These are phyloP conservation scores for Drosophila helvetica DNA, from an alignment of 2,888 invertebrate species.

Conservation along the genomic window DNA sequence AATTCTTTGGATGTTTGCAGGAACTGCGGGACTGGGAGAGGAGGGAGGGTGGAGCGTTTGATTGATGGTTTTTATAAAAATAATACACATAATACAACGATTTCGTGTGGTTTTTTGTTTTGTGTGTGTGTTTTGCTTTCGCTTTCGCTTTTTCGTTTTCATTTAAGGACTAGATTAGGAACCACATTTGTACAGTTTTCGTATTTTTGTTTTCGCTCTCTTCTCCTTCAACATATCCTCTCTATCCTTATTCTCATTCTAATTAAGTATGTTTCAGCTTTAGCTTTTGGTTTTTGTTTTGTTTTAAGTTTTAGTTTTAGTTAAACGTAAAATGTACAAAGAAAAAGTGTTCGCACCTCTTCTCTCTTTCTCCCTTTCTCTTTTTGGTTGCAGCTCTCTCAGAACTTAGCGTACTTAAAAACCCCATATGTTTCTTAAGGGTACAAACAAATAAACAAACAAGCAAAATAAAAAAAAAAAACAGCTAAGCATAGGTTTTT, in stretches of 20 bases:
- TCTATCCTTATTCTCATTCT: slow-evolving; percentile 9
- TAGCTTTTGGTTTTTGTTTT: background rate
- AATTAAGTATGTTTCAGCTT: slow-evolving; percentile 39
- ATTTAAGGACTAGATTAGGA: slow-evolving; percentile 83
- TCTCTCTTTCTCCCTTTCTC: slow-evolving; percentile 26
- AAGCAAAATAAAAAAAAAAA: slow-evolving; percentile 5
- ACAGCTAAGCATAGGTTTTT: background rate
- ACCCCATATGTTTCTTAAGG: background rate
- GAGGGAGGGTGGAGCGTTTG: background rate
- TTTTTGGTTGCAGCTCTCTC: slow-evolving; percentile 62
- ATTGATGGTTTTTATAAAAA: slow-evolving; percentile 34
- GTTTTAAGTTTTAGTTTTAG: slow-evolving; percentile 17
- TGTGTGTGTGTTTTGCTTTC: slow-evolving; percentile 14
- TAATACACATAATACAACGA: slow-evolving; percentile 66
- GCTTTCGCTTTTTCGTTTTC: slow-evolving; percentile 17
- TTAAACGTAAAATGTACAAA: slow-evolving; percentile 66
- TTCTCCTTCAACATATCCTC: slow-evolving; percentile 3
- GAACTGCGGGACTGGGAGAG: background rate
- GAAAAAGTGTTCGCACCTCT: slow-evolving; percentile 31
- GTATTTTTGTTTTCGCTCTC: slow-evolving; percentile 59
- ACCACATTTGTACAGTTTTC: slow-evolving; percentile 83
- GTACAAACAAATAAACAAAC: slow-evolving; percentile 15
- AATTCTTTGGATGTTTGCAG: slow-evolving; percentile 58
- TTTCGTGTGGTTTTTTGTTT: slow-evolving; percentile 26
- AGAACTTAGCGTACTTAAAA: slow-evolving; percentile 13